phyloP scores from a whole-genome alignment of 2,797 vertebrate genomes.

The Cygnus olor region DNA sequence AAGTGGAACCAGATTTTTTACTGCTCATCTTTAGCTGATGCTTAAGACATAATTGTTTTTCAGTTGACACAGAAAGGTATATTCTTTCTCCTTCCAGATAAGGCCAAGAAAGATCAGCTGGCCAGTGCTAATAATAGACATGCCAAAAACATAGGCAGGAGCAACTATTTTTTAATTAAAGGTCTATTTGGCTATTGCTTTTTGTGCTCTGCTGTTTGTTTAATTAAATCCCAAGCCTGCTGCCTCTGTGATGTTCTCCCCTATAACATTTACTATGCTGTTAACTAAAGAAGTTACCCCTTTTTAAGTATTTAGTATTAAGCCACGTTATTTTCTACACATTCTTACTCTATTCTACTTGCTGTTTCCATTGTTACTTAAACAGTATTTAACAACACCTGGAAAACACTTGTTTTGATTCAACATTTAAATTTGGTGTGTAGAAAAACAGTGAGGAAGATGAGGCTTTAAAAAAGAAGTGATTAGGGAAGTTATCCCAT shows the following conservation, averaged over 20 bases:
- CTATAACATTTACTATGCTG: not conserved
- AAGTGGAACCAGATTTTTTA: constrained; percentile 27
- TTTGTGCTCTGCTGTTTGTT: not conserved
- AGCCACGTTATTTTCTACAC: not conserved
- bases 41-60: not conserved
- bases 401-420: not conserved
- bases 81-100: not conserved
- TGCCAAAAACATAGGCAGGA: not conserved
- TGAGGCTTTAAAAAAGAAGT: not conserved
- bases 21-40: not conserved
- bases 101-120: not conserved
- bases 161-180: constrained; percentile 10
- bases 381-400: not conserved
- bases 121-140: not conserved
- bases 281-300: not conserved
- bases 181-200: not conserved
- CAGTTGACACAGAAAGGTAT: not conserved
- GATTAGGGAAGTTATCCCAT: not conserved
- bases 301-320: not conserved
- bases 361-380: not conserved
- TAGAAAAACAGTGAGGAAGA: not conserved
- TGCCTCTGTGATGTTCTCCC: not conserved
- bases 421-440: not conserved
- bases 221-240: not conserved
- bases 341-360: not conserved